Percentiles rank a stretch among this genome's conserved stretches.
phyloP scores from a whole-genome alignment of 92 coral and sea anemone species.

The Desmophyllum pertusum region DNA sequence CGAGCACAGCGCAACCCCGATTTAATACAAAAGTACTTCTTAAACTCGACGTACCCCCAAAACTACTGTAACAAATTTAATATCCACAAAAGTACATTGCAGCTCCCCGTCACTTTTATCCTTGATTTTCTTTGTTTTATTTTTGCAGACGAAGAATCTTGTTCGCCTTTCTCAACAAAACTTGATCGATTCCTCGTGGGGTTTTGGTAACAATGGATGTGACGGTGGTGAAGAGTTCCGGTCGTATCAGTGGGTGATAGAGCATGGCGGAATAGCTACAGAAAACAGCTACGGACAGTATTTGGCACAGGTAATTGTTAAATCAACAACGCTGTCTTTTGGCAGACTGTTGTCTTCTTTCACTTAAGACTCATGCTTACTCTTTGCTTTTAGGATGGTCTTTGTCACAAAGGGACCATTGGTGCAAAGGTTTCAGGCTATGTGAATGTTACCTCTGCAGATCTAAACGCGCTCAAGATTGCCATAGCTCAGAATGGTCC shows the following conservation, averaged over 20 bases:
- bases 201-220: conserved; percentile 94
- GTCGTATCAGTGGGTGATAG: conserved; percentile 93
- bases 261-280: conserved; percentile 94
- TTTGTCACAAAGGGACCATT: conserved; percentile 79
- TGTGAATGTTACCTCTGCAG: conserved; percentile 94
- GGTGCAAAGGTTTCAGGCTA: conserved; percentile 88
- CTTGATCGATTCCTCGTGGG: conserved; percentile 95
- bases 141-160: conserved; percentile 72
- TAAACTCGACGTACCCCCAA: too few relatives aligned
- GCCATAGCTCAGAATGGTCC: conserved; percentile 94
- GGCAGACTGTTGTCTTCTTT: background rate
- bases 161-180: conserved; percentile 91
- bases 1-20: too few relatives aligned
- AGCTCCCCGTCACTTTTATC: too few relatives aligned
- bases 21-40: too few relatives aligned
- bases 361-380: background rate
- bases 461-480: conserved; percentile 77
- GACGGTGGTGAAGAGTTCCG: conserved; percentile 98
- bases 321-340: background rate
- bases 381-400: conserved; percentile 75
- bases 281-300: conserved; percentile 91
- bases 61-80: too few relatives aligned
- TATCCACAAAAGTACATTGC: too few relatives aligned
- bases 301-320: conserved; percentile 71
- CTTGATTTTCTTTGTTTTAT: background rate